Percentiles rank a stretch among this genome's conserved stretches.
phyloP scores from a whole-genome alignment of 2,797 vertebrate genomes.

The Echiichthys vipera region DNA sequence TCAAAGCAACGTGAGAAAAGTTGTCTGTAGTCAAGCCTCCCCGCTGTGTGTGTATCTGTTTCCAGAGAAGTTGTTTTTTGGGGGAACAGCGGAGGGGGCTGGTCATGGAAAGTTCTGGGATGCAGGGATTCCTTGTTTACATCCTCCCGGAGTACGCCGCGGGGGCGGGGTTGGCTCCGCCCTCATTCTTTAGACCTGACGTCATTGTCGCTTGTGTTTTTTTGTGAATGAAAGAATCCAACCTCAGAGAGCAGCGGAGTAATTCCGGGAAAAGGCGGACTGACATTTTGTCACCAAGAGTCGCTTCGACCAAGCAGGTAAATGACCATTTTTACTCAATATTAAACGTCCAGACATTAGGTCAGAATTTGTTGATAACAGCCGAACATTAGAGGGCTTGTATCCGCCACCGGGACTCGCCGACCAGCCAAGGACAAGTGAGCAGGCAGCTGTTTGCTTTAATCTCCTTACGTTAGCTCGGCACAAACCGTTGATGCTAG shows the following conservation, averaged over 20 bases:
- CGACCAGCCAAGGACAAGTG: conserved; percentile 68
- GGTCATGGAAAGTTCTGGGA: conserved; percentile 74
- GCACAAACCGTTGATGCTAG: conserved; percentile 71
- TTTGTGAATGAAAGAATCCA: conserved; percentile 99
- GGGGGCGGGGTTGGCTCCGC: conserved; percentile 81
- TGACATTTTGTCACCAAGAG: conserved; percentile 84
- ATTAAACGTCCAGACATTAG: background rate
- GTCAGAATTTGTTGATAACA: background rate
- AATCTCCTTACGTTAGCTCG: conserved; percentile 68
- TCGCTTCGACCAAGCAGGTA: conserved; percentile 75
- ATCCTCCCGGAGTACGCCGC: conserved; percentile 77
- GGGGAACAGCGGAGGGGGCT: conserved; percentile 18
- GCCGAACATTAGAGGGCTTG: conserved; percentile 11
- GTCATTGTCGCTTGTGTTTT: conserved; percentile 95
- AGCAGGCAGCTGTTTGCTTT: conserved; percentile 79
- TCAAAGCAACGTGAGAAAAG: too few species aligned
- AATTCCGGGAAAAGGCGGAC: conserved; percentile 97
- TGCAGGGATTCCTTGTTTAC: conserved; percentile 83
- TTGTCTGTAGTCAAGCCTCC: background rate
- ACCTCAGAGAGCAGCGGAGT: conserved; percentile 88
- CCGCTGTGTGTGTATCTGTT: background rate
- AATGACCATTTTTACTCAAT: conserved; percentile 36
- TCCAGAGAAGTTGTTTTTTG: conserved; percentile 37
- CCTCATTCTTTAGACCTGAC: conserved; percentile 88
- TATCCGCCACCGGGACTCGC: conserved; percentile 33